Base-by-base conservation (phyloP, 2,113 vertebrate species). In the Mormyrus lacerda region DNA sequence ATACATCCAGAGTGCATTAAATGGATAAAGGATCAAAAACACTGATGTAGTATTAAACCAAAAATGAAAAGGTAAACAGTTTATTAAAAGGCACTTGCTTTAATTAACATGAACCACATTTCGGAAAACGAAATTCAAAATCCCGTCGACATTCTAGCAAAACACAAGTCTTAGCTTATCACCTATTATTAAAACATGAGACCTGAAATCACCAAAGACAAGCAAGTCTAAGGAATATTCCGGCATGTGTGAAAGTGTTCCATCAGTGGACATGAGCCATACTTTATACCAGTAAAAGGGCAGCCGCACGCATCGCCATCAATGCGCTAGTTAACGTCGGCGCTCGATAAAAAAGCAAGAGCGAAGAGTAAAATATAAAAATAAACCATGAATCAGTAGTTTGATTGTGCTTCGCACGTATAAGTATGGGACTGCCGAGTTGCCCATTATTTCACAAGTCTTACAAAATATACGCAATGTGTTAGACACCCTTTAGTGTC, bases 11-110 rank as follows among this genome's bases (percentile, higher is more conserved):
- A 84, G 19, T 47, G 3, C 3, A 84, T 8, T 45, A 47, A 85
- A 55, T 19, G 50, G 27, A 88, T 19, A 50, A 21, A 88, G 21
- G 31, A 89, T 9, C 42, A 51, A 21, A 86, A 85, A 69, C 13
- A 89, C n/a, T 15, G 48, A 55, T 9, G 24, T 53, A 55, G 35
- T 89, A 89, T 44, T 48, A 83, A 39, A 55, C 88, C 51, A 21
- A 89, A 89, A 87, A 73, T 73, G 17, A 31, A 50, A 87, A 51
- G 35, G 39, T 55, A 61, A 51, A 84, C 35, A 27, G 21, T 51
- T 61, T 21, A 87, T 83, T 58, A 89, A 61, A 88, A 79, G 19
- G 61, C 90, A 92, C 92, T 90, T 79, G 85, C 69, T 90, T 88
- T 89, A 73, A 55, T 90, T 73, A 21, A 51, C 39, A 91, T 45